Percentiles rank a stretch among this genome's conserved stretches.
phyloP scores from a whole-genome alignment of 2,113 vertebrate species.

The Phainopepla nitens region DNA sequence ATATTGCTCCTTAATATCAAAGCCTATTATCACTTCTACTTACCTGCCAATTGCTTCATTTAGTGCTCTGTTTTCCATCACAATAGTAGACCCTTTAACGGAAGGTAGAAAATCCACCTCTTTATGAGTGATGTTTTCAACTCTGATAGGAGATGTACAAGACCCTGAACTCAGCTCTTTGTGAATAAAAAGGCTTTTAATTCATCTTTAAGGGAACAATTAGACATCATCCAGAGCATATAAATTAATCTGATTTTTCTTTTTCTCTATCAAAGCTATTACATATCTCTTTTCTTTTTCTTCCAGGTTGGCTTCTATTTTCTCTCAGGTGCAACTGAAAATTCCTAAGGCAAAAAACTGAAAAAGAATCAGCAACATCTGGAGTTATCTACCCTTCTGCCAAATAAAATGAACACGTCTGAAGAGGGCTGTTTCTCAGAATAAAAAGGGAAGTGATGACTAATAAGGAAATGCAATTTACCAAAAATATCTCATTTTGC shows the following conservation, averaged over 20 bases:
- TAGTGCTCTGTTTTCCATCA: neutral
- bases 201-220: slow-evolving; percentile 50
- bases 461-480: slow-evolving; percentile 45
- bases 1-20: neutral
- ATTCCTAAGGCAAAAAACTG: slow-evolving; percentile 52
- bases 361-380: slow-evolving; percentile 43
- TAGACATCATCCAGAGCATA: neutral
- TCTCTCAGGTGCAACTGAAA: slow-evolving; percentile 53
- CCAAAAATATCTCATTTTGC: slow-evolving; percentile 29
- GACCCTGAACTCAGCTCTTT: neutral
- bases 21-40: neutral
- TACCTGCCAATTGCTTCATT: neutral
- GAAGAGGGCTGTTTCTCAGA: slow-evolving; percentile 33
- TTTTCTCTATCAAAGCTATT: slow-evolving; percentile 19
- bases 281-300: slow-evolving; percentile 16
- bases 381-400: slow-evolving; percentile 27
- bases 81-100: neutral
- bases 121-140: neutral
- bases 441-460: slow-evolving; percentile 39
- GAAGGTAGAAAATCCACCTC: neutral
- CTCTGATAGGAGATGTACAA: neutral
- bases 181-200: slow-evolving; percentile 32
- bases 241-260: slow-evolving; percentile 44
- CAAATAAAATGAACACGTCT: neutral
- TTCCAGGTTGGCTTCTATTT: slow-evolving; percentile 45